A percentile compares a stretch with the other conserved stretches of the same genome.
Evolutionary conservation across 2,113 vertebrate genomes (phyloP).

Genomic region (Hippocampus barbouri): DNA sequence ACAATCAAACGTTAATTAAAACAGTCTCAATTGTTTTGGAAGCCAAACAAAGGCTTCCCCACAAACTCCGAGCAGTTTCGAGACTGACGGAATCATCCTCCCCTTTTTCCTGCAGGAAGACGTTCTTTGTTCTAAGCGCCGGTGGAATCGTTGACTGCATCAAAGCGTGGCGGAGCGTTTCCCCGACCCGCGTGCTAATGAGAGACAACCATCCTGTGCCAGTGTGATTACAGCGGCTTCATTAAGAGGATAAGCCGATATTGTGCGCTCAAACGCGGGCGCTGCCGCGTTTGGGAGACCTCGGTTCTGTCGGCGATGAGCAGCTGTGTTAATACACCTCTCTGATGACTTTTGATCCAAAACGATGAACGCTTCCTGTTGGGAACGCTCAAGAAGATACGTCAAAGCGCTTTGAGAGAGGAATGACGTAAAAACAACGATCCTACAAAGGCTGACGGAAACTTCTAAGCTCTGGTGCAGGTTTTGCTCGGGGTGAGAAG

Average conservation of each 20-base stretch:
- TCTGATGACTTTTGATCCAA: slow-evolving; percentile 50
- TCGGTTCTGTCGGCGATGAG: slow-evolving; percentile 43
- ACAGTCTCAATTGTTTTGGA: slow-evolving; percentile 36
- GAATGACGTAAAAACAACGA: slow-evolving; percentile 26
- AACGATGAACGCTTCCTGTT: slow-evolving; percentile 20
- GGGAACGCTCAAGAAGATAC: slow-evolving; percentile 24
- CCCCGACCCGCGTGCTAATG: slow-evolving; percentile 56
- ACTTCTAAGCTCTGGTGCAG: slow-evolving; percentile 16
- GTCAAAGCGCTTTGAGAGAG: slow-evolving; percentile 26
- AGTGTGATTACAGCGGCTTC: slow-evolving; percentile 60
- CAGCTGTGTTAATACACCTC: slow-evolving; percentile 39
- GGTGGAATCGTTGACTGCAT: slow-evolving; percentile 68
- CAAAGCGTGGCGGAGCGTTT: slow-evolving; percentile 59
- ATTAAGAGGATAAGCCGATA: slow-evolving; percentile 44
- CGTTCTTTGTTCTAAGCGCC: slow-evolving; percentile 68
- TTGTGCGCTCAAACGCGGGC: neutral
- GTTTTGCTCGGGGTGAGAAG: slow-evolving; percentile 22
- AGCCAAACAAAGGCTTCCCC: slow-evolving; percentile 60
- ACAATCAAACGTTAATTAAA: slow-evolving; percentile 10
- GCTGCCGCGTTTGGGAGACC: slow-evolving; percentile 40
- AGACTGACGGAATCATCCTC: slow-evolving; percentile 57
- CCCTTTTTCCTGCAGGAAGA: slow-evolving; percentile 56
- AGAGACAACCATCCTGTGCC: slow-evolving; percentile 57
- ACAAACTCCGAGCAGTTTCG: slow-evolving; percentile 53
- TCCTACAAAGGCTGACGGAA: slow-evolving; percentile 18